Evolutionary conservation across 1,140 invertebrate species (phyloP).

Genomic region (Calliopsis andreniformis): DNA sequence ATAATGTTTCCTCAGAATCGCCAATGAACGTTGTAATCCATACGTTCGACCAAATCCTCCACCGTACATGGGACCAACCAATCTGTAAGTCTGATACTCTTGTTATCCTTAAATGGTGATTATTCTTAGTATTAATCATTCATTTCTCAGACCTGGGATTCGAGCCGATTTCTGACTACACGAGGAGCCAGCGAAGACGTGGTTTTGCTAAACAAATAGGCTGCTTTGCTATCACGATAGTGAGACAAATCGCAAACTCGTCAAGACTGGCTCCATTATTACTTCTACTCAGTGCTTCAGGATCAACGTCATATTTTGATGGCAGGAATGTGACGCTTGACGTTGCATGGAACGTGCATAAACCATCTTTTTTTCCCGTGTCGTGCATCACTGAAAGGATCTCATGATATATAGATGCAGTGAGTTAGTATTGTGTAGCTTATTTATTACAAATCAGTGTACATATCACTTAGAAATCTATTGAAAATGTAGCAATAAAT

Average conservation of each 20-base stretch:
- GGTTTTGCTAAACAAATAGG: slow-evolving; percentile 76
- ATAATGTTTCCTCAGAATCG: slow-evolving; percentile 55
- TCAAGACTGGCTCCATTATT: slow-evolving; percentile 70
- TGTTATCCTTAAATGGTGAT: background rate
- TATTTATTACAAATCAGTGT: background rate
- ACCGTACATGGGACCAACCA: slow-evolving; percentile 75
- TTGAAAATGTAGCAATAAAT: too few species aligned
- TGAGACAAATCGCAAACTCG: slow-evolving; percentile 63
- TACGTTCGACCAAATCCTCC: slow-evolving; percentile 80
- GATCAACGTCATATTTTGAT: background rate
- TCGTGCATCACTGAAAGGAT: background rate
- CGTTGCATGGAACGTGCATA: background rate
- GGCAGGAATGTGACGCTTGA: background rate
- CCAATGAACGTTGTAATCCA: slow-evolving; percentile 72
- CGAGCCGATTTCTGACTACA: slow-evolving; percentile 80
- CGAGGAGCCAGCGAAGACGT: slow-evolving; percentile 79
- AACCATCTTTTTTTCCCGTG: background rate
- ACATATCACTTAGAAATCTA: too few species aligned
- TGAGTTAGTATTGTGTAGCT: background rate
- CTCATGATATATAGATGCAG: background rate
- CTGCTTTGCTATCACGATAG: slow-evolving; percentile 18
- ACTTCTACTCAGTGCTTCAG: slow-evolving; percentile 1
- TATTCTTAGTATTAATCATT: background rate
- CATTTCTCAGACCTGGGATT: slow-evolving; percentile 61
- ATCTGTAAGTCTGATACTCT: slow-evolving; percentile 70